Evolutionary conservation across 2,888 invertebrate genomes (phyloP).

Genomic region (Hesperia comma): DNA sequence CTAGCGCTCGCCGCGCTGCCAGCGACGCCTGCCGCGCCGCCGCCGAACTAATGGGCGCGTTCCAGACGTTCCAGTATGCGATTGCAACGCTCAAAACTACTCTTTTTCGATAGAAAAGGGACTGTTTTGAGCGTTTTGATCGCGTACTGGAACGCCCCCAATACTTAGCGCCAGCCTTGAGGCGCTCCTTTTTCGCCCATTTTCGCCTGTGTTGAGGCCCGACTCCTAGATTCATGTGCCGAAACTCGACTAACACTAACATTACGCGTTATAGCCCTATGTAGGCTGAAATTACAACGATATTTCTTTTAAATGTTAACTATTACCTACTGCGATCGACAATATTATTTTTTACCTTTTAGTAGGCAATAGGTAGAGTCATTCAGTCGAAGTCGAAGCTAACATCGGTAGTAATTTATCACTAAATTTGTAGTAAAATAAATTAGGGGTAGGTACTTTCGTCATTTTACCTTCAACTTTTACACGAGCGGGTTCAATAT

Average conservation of each 20-base stretch:
- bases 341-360: neutral
- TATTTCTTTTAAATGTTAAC: neutral
- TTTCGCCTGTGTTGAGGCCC: slow-evolving; percentile 46
- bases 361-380: neutral
- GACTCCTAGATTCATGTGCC: slow-evolving; percentile 25
- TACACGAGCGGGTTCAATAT: neutral
- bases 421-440: neutral
- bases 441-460: neutral
- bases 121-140: too few relatives aligned
- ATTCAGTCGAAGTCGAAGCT: neutral
- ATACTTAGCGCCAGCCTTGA: slow-evolving; percentile 69
- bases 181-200: slow-evolving; percentile 57
- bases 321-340: neutral
- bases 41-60: slow-evolving; percentile 64
- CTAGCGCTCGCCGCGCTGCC: slow-evolving; percentile 41
- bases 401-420: neutral
- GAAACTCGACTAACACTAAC: neutral
- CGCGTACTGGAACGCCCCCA: too few relatives aligned
- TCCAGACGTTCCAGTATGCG: too few relatives aligned
- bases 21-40: slow-evolving; percentile 40
- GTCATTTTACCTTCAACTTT: slow-evolving; percentile 6
- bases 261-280: slow-evolving; percentile 11
- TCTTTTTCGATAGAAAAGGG: too few relatives aligned
- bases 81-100: too few relatives aligned
- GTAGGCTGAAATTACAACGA: slow-evolving; percentile 4